Evolutionary conservation across 2,888 invertebrate species (phyloP).

Genomic region (Euzetes globulus): DNA sequence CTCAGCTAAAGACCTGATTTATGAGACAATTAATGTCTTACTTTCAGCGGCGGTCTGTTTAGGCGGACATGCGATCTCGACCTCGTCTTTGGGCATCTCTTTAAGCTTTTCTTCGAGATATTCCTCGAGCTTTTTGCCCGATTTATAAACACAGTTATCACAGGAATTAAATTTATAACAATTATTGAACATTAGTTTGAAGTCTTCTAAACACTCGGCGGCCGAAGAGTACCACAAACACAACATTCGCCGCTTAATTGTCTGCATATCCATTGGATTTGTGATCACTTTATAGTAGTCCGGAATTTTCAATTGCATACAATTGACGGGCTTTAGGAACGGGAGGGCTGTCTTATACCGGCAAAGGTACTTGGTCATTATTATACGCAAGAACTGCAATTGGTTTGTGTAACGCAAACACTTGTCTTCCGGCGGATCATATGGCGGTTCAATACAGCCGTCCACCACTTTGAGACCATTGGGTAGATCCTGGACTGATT

Average conservation of each 20-base stretch:
- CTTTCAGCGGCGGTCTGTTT: conserved; percentile 14
- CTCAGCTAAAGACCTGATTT: too few species aligned
- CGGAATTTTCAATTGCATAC: conserved; percentile 28
- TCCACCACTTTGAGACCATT: conserved; percentile 7
- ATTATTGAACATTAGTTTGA: conserved; percentile 29
- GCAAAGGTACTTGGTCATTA: conserved; percentile 31
- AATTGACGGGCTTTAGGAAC: conserved; percentile 31
- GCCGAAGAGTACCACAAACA: conserved; percentile 30
- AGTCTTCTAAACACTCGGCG: conserved; percentile 23
- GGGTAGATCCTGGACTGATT: neutral
- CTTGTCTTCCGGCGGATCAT: neutral
- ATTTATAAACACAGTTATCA: conserved; percentile 29
- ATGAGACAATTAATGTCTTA: neutral
- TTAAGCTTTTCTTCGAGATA: conserved; percentile 33
- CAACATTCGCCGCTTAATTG: conserved; percentile 27
- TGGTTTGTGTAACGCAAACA: conserved; percentile 30
- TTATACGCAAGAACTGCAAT: conserved; percentile 21
- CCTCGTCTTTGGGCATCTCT: conserved; percentile 29
- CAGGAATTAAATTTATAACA: conserved; percentile 31
- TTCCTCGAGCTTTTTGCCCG: conserved; percentile 35
- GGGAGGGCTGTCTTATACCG: conserved; percentile 32
- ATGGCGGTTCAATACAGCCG: conserved; percentile 23
- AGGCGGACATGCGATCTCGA: conserved; percentile 27
- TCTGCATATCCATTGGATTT: conserved; percentile 32
- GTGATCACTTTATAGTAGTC: conserved; percentile 32